Evolutionary conservation across 2,797 vertebrate species (phyloP).

Genomic region (Enteromius viviparus): DNA sequence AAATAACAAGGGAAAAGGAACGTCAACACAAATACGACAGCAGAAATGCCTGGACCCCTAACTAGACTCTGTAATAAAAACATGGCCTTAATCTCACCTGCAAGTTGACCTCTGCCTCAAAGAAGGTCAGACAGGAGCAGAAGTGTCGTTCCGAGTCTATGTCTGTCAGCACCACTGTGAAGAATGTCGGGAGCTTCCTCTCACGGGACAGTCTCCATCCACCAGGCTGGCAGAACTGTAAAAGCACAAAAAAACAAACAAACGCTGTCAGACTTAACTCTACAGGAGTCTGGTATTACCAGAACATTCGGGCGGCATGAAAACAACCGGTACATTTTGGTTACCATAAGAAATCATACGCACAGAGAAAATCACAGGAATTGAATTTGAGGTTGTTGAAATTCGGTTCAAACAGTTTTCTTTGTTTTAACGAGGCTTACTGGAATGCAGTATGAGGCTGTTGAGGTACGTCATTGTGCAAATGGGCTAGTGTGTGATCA

Average conservation of each 20-base stretch:
- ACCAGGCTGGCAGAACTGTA: slow-evolving; percentile 95
- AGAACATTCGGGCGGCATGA: neutral
- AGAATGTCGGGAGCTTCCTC: slow-evolving; percentile 92
- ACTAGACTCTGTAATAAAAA: slow-evolving; percentile 4
- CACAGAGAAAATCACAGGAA: neutral
- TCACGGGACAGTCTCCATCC: slow-evolving; percentile 94
- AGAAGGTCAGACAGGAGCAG: slow-evolving; percentile 97
- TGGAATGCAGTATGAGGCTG: slow-evolving; percentile 37
- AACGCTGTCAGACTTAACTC: slow-evolving; percentile 1
- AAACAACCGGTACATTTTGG: neutral
- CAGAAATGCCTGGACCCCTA: neutral
- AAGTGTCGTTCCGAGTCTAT: slow-evolving; percentile 97
- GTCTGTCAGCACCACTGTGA: slow-evolving; percentile 95
- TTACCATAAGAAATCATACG: slow-evolving; percentile 2
- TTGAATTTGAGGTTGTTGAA: slow-evolving; percentile 6
- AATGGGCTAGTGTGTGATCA: slow-evolving; percentile 36
- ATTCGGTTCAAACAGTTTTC: neutral
- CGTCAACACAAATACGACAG: neutral
- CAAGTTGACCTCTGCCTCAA: slow-evolving; percentile 94
- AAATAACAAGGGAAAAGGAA: neutral
- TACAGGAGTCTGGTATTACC: neutral
- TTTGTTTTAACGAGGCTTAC: slow-evolving; percentile 35
- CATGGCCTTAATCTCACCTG: slow-evolving; percentile 79
- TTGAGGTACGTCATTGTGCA: slow-evolving; percentile 37
- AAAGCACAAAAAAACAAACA: slow-evolving; percentile 46